phyloP scores from a whole-genome alignment of 2,797 vertebrate species.

The Meda fulgida region DNA sequence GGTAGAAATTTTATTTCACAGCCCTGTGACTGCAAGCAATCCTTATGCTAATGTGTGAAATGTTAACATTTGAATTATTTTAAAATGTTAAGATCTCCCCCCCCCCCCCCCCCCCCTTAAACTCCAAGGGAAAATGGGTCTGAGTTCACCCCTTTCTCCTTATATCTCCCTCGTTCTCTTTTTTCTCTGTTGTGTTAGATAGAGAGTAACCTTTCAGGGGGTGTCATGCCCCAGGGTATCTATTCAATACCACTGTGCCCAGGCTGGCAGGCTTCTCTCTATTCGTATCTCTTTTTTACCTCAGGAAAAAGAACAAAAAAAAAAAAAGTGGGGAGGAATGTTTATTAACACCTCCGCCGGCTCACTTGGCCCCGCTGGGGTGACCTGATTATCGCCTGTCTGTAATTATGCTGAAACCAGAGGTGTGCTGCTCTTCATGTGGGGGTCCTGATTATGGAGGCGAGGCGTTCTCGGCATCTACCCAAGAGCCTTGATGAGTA shows the following conservation, averaged over 20 bases:
- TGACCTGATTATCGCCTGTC: slow-evolving; percentile 83
- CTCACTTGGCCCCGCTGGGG: slow-evolving; percentile 75
- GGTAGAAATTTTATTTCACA: slow-evolving; percentile 82
- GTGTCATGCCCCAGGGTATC: slow-evolving; percentile 53
- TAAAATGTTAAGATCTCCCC: slow-evolving; percentile 70
- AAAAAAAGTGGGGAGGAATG: slow-evolving; percentile 78
- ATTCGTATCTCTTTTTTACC: slow-evolving; percentile 75
- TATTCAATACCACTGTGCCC: slow-evolving; percentile 45
- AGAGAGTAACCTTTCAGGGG: slow-evolving; percentile 61
- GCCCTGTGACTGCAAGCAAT: slow-evolving; percentile 79
- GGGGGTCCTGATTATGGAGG: slow-evolving; percentile 59
- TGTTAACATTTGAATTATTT: slow-evolving; percentile 81
- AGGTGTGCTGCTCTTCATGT: slow-evolving; percentile 60
- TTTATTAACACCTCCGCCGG: slow-evolving; percentile 80
- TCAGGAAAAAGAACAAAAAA: slow-evolving; percentile 76
- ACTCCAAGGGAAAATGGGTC: slow-evolving; percentile 72
- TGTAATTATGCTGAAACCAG: slow-evolving; percentile 82
- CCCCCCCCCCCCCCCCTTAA: slow-evolving; percentile 66
- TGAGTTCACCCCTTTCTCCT: slow-evolving; percentile 52
- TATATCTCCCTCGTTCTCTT: slow-evolving; percentile 40
- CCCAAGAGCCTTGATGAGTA: slow-evolving; percentile 54
- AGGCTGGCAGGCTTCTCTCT: slow-evolving; percentile 33
- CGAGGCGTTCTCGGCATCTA: slow-evolving; percentile 56
- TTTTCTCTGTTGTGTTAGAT: slow-evolving; percentile 47
- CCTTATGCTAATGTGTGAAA: slow-evolving; percentile 80